Evolutionary conservation across 2,888 invertebrate species (phyloP).

Genomic region (Nycteola revayana): DNA sequence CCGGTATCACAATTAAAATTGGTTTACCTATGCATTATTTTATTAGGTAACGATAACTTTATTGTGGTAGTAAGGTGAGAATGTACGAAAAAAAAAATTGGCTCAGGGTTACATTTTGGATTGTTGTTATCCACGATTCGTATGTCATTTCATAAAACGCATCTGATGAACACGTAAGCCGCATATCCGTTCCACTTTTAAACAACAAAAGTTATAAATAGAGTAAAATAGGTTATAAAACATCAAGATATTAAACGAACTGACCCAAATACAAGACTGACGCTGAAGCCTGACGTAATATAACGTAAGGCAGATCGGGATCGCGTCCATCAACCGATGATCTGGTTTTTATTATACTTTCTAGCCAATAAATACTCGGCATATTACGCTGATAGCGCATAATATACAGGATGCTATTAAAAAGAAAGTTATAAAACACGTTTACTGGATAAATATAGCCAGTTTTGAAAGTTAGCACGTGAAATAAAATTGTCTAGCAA

Average conservation of each 20-base stretch:
- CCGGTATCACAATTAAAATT: too few species aligned
- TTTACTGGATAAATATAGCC: conserved; percentile 19
- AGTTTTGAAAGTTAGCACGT: conserved; percentile 18
- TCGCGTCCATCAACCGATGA: conserved; percentile 49
- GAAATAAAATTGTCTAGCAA: conserved; percentile 18
- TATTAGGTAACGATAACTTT: too few species aligned
- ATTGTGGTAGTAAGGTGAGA: too few species aligned
- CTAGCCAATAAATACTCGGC: conserved; percentile 15
- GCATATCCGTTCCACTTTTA: conserved; percentile 47
- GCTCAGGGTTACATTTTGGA: too few species aligned
- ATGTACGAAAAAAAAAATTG: too few species aligned
- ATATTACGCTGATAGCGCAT: conserved; percentile 22
- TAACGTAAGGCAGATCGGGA: conserved; percentile 46
- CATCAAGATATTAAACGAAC: conserved; percentile 59
- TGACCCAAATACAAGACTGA: conserved; percentile 72
- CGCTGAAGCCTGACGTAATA: conserved; percentile 65
- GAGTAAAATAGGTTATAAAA: conserved; percentile 67
- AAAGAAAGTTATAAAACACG: conserved; percentile 32
- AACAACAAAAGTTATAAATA: conserved; percentile 54
- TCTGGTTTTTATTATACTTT: conserved; percentile 50
- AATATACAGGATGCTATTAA: conserved; percentile 26
- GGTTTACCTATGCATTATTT: too few species aligned
- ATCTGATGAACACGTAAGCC: conserved; percentile 32
- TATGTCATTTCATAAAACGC: conserved; percentile 22
- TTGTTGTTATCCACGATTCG: conserved; percentile 18